These are phyloP conservation scores for Neoscelio sp. DNA, from an alignment of 2,888 invertebrate genomes.

Conservation along the genomic window DNA sequence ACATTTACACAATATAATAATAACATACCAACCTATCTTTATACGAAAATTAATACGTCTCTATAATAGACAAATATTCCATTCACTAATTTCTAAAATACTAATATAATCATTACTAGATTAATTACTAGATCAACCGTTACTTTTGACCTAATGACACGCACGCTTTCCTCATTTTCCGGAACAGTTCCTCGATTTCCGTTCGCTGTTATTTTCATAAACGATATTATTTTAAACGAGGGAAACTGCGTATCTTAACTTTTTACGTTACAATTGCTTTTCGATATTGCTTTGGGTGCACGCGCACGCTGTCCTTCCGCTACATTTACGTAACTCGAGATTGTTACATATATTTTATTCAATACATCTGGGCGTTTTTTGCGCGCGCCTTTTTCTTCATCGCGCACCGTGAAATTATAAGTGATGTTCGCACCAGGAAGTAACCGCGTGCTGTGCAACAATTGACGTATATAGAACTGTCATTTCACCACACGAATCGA, in stretches of 20 bases:
- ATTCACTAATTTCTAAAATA: no score
- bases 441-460: not conserved
- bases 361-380: conserved; percentile 49
- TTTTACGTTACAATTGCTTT: conserved; percentile 28
- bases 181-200: conserved; percentile 38
- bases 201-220: not conserved
- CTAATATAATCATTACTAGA: no score
- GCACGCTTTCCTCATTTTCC: conserved; percentile 31
- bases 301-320: conserved; percentile 45
- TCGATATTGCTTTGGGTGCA: conserved; percentile 21
- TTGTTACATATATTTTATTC: conserved; percentile 60
- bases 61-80: no score
- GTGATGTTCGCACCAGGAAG: conserved; percentile 52
- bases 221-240: conserved; percentile 30
- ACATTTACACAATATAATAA: no score
- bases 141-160: conserved; percentile 14
- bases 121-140: no score
- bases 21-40: no score
- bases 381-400: conserved; percentile 33
- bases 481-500: conserved; percentile 3
- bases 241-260: conserved; percentile 28
- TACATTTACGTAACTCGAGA: conserved; percentile 54
- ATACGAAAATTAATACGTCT: no score
- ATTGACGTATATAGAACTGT: conserved; percentile 19
- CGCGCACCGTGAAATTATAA: conserved; percentile 44